A percentile compares a stretch with the other conserved stretches of the same genome.
phyloP scores from a whole-genome alignment of 2,797 vertebrate species.

The Botia almorhae region DNA sequence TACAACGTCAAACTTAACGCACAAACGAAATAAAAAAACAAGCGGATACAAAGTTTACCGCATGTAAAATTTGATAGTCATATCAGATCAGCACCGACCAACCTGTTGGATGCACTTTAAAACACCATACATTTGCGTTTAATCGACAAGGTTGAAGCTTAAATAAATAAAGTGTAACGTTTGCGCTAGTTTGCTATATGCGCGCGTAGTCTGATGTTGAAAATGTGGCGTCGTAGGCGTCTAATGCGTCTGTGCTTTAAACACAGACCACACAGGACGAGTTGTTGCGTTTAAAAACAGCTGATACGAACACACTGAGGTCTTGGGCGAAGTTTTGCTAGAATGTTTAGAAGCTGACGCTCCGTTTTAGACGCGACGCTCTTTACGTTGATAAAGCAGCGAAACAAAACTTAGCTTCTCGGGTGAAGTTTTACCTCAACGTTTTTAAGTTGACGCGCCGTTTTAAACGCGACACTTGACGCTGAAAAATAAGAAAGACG shows the following conservation, averaged over 20 bases:
- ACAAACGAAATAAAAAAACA: too few relatives aligned
- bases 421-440: too few relatives aligned
- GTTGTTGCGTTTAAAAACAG: not conserved
- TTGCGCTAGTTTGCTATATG: not conserved
- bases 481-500: not conserved
- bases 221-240: not conserved
- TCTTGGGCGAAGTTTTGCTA: not conserved
- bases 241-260: not conserved
- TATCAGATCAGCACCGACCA: not conserved
- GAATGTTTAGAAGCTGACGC: too few relatives aligned
- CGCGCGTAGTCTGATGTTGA: not conserved
- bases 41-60: not conserved
- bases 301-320: not conserved
- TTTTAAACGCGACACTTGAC: not conserved
- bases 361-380: not conserved
- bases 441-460: too few relatives aligned
- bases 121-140: not conserved
- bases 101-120: constrained; percentile 8
- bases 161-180: not conserved
- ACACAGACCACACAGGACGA: not conserved
- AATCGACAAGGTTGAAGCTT: not conserved
- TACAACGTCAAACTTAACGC: too few relatives aligned
- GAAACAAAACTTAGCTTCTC: not conserved
- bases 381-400: not conserved
- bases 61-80: not conserved